phyloP scores from a whole-genome alignment of 2,797 vertebrate species.

The Neostethus bicornis region DNA sequence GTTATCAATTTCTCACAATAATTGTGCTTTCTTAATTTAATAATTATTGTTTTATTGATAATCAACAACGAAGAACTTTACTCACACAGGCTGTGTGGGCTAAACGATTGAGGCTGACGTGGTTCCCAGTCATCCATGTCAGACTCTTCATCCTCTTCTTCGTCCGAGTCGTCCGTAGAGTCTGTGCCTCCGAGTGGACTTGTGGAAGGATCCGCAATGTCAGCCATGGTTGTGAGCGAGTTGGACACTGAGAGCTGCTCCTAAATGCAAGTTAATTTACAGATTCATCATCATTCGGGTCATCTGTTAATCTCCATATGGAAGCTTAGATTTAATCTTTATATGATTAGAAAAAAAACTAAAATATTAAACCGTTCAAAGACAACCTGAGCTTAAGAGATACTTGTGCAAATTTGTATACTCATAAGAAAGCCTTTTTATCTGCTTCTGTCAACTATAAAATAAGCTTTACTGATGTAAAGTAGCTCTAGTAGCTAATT shows the following conservation, averaged over 20 bases:
- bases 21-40: too few species aligned
- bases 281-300: neutral
- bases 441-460: too few species aligned
- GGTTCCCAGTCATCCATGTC: constrained; percentile 96
- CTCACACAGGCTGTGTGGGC: constrained; percentile 94
- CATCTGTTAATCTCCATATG: neutral
- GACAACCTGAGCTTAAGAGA: neutral
- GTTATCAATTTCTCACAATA: too few species aligned
- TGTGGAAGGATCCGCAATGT: constrained; percentile 81
- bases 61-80: neutral
- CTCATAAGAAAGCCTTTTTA: neutral
- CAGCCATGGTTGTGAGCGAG: constrained; percentile 85
- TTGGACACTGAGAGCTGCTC: constrained; percentile 86
- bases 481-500: neutral
- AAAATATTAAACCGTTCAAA: neutral
- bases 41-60: neutral
- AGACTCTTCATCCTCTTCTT: constrained; percentile 86
- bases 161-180: constrained; percentile 89
- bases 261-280: constrained; percentile 56
- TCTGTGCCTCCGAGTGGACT: constrained; percentile 88
- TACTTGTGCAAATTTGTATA: neutral
- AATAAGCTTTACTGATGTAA: neutral
- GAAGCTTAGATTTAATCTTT: neutral
- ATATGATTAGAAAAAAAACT: neutral
- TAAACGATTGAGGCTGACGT: constrained; percentile 86